Percentiles rank a stretch among this genome's conserved stretches.
Evolutionary conservation across 2,888 invertebrate species (phyloP).

Genomic region (Eupithecia insigniata): DNA sequence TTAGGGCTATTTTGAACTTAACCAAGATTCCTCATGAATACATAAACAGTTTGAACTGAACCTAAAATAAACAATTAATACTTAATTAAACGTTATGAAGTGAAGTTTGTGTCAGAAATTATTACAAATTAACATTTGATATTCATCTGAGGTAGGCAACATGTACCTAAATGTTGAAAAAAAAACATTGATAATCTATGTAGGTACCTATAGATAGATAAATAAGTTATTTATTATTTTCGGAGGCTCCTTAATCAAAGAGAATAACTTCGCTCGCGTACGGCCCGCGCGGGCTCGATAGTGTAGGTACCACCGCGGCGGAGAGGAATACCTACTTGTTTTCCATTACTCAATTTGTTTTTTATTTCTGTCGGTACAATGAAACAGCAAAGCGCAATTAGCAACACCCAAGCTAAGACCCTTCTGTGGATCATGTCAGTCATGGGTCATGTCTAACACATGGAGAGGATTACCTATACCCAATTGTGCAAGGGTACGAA

Average conservation of each 20-base stretch:
- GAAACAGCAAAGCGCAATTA: background rate
- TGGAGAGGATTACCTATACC: background rate
- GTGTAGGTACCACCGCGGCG: no score
- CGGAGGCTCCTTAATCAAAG: background rate
- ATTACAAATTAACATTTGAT: background rate
- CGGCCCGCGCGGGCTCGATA: background rate
- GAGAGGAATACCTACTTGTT: background rate
- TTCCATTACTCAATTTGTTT: background rate
- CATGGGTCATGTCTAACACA: background rate
- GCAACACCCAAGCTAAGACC: background rate
- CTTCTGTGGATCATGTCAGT: background rate
- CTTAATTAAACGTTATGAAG: constrained; percentile 5
- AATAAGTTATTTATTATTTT: background rate
- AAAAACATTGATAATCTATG: background rate
- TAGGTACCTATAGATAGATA: background rate
- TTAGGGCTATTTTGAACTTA: constrained; percentile 3
- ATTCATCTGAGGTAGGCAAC: background rate
- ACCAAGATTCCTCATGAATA: constrained; percentile 17
- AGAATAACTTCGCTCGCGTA: background rate
- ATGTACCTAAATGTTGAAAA: background rate
- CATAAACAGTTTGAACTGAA: constrained; percentile 11
- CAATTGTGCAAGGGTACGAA: background rate
- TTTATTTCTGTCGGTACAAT: background rate
- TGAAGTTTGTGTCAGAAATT: background rate
- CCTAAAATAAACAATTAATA: constrained; percentile 16